Conservation (phyloP, 2,797 vertebrate genomes). For the Spinus olivaceus region DNA sequence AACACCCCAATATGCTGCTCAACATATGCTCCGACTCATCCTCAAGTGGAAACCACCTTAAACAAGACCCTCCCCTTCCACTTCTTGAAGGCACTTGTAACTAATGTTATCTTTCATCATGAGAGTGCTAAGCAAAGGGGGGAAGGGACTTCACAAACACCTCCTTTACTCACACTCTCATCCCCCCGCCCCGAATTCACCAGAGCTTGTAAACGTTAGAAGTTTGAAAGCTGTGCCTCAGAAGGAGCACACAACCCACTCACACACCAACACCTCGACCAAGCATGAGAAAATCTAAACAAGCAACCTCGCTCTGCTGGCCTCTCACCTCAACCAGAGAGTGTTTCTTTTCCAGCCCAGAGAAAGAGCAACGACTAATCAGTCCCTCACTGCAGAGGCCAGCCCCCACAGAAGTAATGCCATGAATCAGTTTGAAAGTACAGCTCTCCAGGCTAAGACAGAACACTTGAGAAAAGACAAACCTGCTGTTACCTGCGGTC, state of each 20-base stretch:
- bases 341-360: not conserved
- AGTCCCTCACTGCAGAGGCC: not conserved
- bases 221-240: not conserved
- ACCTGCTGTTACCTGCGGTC: not conserved
- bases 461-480: not conserved
- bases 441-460: not conserved
- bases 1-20: not conserved
- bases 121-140: not conserved
- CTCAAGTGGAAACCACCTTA: not conserved
- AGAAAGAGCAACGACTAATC: not conserved
- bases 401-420: not conserved
- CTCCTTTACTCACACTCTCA: not conserved
- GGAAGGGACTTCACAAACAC: not conserved
- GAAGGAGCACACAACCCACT: not conserved
- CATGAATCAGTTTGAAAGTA: not conserved
- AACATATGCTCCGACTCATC: not conserved
- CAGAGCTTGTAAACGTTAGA: rapidly evolving
- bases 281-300: not conserved
- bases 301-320: not conserved
- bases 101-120: not conserved
- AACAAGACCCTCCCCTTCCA: not conserved
- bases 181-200: not conserved
- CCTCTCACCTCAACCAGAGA: not conserved
- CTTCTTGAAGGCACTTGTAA: not conserved
- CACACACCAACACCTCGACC: rapidly evolving